A percentile compares a stretch with the other conserved stretches of the same genome.
Conservation (phyloP, 2,888 invertebrate genomes). For the Drosophila emarginata region DNA sequence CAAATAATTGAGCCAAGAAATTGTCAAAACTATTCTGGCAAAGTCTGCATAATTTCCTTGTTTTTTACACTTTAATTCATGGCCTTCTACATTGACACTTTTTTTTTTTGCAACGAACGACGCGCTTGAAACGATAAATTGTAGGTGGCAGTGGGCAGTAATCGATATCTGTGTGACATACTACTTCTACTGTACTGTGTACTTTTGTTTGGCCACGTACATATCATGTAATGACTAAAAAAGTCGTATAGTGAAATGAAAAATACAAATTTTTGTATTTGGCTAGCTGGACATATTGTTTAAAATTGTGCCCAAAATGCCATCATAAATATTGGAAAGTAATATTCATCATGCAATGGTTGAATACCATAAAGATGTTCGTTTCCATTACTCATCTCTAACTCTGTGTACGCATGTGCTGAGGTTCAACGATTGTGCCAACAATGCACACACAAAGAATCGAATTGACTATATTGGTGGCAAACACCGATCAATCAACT, state of each 20-base stretch:
- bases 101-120: conserved; percentile 69
- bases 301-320: too few species aligned
- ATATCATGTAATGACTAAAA: too few species aligned
- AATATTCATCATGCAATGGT: background rate
- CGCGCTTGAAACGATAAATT: conserved; percentile 56
- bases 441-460: conserved; percentile 12
- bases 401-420: conserved; percentile 22
- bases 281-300: too few species aligned
- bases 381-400: background rate
- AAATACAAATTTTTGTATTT: background rate
- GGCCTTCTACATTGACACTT: conserved; percentile 17
- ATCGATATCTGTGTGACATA: background rate
- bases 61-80: conserved; percentile 44
- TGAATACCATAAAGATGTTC: background rate
- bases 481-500: background rate
- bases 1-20: conserved; percentile 4
- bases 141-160: conserved; percentile 35
- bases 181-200: background rate
- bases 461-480: background rate
- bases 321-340: too few species aligned
- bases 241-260: too few species aligned
- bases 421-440: conserved; percentile 8
- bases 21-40: conserved; percentile 27
- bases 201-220: background rate
- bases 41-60: conserved; percentile 61